Evolutionary conservation across 2,888 invertebrate genomes (phyloP).

Genomic region (Tanytarsus gracilentus): DNA sequence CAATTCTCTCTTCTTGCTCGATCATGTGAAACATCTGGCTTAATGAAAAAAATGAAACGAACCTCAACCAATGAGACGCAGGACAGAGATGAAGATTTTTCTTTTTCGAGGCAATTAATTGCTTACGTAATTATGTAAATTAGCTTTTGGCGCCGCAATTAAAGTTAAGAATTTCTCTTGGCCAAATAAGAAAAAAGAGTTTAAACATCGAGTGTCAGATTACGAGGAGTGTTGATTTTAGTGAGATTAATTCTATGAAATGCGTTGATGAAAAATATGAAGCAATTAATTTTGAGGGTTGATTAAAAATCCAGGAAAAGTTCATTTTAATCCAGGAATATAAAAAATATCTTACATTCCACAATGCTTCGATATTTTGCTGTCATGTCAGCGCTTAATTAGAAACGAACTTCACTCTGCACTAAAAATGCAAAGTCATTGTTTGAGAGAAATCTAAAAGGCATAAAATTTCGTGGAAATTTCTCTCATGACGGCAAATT

Average conservation of each 20-base stretch:
- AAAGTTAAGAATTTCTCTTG: no score
- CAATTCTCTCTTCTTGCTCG: neutral
- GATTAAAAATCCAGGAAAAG: no score
- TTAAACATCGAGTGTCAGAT: neutral
- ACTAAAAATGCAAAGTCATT: conserved; percentile 11
- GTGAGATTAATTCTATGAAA: no score
- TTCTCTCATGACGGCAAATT: neutral
- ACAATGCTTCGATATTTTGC: neutral
- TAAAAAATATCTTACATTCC: no score
- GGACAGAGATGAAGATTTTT: neutral
- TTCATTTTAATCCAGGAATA: no score
- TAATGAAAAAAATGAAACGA: conserved; percentile 26
- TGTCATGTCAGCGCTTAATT: neutral
- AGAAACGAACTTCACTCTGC: neutral
- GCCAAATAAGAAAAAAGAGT: neutral
- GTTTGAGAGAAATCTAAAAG: neutral
- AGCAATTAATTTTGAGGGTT: no score
- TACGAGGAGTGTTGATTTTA: neutral
- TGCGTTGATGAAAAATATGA: no score
- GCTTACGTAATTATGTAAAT: conserved; percentile 25
- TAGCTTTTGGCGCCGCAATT: conserved; percentile 26
- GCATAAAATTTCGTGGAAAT: neutral
- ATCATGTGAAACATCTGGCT: conserved; percentile 28
- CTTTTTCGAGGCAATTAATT: conserved; percentile 18
- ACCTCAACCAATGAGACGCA: neutral